phyloP scores from a whole-genome alignment of 2,113 vertebrate genomes.

The Tenebrosternarchus preto region DNA sequence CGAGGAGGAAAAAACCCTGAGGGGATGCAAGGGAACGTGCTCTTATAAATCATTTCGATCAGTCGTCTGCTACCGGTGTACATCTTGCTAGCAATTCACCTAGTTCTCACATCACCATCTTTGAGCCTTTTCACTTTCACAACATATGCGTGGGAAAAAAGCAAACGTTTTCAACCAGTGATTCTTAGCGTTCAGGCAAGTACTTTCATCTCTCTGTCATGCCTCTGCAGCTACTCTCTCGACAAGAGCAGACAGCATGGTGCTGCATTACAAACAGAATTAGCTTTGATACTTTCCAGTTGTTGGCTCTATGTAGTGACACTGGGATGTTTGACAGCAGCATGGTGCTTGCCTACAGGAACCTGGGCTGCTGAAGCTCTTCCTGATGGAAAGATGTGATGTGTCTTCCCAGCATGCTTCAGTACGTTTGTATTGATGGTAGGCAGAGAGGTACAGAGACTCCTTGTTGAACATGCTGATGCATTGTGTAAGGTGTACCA shows the following conservation, averaged over 20 bases:
- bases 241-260: slow-evolving; percentile 8
- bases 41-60: too few relatives aligned
- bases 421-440: slow-evolving; percentile 20
- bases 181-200: not conserved
- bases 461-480: slow-evolving; percentile 36
- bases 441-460: slow-evolving; percentile 21
- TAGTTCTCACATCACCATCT: not conserved
- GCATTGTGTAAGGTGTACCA: not conserved
- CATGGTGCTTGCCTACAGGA: slow-evolving; percentile 19
- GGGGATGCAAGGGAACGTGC: not conserved
- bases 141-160: slow-evolving; percentile 11
- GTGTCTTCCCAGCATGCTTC: slow-evolving; percentile 6
- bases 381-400: slow-evolving; percentile 10
- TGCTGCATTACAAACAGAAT: slow-evolving; percentile 25
- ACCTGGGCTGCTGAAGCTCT: slow-evolving; percentile 9
- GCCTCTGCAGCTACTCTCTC: slow-evolving; percentile 5
- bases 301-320: slow-evolving; percentile 22
- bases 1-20: not conserved
- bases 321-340: slow-evolving; percentile 33
- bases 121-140: not conserved
- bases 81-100: not conserved
- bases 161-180: slow-evolving; percentile 10
- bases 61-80: not conserved
- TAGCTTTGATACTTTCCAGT: slow-evolving; percentile 2
- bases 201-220: slow-evolving; percentile 16